Evolutionary conservation across 2,797 vertebrate genomes (phyloP), one percentile per base, ranked within the genome.

Genomic region (Rhinophrynus dorsalis): DNA sequence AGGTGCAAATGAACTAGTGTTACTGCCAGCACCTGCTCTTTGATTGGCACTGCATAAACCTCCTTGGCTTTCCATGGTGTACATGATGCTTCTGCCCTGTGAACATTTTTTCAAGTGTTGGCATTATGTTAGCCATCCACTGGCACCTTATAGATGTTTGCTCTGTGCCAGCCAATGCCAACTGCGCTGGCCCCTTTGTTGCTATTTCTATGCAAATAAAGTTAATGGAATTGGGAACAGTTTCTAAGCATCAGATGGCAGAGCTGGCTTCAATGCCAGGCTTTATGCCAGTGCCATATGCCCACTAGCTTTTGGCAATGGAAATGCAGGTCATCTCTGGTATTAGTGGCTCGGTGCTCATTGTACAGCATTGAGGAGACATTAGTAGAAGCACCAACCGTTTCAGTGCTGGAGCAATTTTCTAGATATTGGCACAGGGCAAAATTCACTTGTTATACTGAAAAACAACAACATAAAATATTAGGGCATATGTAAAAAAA

Each of bases 171-270:
- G 37, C 27, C 48, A 61, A 69, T 54, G 57, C 57, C 57, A 61
- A 69, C 57, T 45, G 48, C 18, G 27, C 67, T 61, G 67, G 57
- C 48, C 57, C 40, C 57, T 69, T 54, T 61, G 47, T 69, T 61
- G 67, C 47, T 69, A 69, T 69, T 69, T 69, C 35, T 27, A 29
- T 69, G 57, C 47, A 61, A 69, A 69, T 45, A 61, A 69, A 69
- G 38, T 48, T 61, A 69, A 69, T 69, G 38, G 57, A 52, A 35
- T 44, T 61, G 27, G 67, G 67, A 69, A 40, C 55, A 52, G 45
- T 13, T 60, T 42, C 37, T 48, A 42, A 61, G 50, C 48, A 69
- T 69, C 67, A 69, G 67, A 69, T 69, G 67, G 47, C 48, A 61
- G 35, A 52, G n/a, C 57, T 69, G 67, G 67, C 45, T 61, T 17